Evolutionary conservation across 1,140 invertebrate genomes (phyloP).

Genomic region (Drosophila santomea): DNA sequence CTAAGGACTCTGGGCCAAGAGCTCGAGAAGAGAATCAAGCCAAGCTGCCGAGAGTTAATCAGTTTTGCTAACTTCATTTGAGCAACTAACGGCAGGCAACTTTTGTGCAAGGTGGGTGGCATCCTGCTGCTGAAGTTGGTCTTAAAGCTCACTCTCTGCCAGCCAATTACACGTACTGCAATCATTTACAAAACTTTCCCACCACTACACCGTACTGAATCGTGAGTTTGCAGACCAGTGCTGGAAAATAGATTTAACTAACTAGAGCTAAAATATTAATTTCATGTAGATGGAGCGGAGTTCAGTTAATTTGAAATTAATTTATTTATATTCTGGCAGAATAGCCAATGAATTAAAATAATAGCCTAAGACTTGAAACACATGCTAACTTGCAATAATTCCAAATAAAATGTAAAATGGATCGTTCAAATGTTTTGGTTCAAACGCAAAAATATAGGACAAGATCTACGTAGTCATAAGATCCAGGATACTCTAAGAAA

Average conservation of each 20-base stretch:
- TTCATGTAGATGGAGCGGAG: background rate
- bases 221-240: conserved; percentile 31
- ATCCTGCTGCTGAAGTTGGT: conserved; percentile 26
- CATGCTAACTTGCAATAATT: too few relatives aligned
- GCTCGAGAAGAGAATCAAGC: conserved; percentile 37
- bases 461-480: background rate
- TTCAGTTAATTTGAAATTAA: background rate
- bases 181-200: conserved; percentile 66
- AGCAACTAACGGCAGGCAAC: conserved; percentile 53
- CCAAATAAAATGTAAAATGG: background rate
- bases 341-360: background rate
- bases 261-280: background rate
- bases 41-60: conserved; percentile 70
- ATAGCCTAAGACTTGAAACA: too few relatives aligned
- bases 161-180: conserved; percentile 56
- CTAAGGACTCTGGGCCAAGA: conserved; percentile 10
- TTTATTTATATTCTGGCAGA: background rate
- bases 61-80: conserved; percentile 78
- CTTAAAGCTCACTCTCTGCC: conserved; percentile 19
- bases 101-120: conserved; percentile 37
- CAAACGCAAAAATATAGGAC: too few relatives aligned
- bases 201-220: conserved; percentile 5
- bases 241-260: background rate
- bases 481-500: background rate
- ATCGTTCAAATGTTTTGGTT: background rate